A percentile compares a stretch with the other conserved stretches of the same genome.
These are phyloP conservation scores for Polyommatus iphigenia DNA, from an alignment of 2,888 invertebrate species.

Conservation along the genomic window DNA sequence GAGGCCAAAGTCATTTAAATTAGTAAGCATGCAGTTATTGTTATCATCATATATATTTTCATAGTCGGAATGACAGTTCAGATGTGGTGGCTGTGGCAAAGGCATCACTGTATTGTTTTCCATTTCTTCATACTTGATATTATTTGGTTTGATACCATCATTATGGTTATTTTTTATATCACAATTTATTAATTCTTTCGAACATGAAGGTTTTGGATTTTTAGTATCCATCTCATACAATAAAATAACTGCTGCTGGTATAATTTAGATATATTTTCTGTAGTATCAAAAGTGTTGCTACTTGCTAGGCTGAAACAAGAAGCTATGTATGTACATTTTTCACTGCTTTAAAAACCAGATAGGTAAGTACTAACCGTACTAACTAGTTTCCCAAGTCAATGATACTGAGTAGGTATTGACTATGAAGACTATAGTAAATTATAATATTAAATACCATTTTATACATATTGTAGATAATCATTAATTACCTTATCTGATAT, in stretches of 20 bases:
- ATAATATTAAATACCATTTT: no score
- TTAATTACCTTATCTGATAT: no score
- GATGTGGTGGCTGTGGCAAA: background rate
- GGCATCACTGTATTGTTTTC: background rate
- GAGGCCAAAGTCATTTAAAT: conserved; percentile 24
- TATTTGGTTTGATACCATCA: background rate
- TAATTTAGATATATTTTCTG: background rate
- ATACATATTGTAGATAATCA: no score
- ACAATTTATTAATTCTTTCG: conserved; percentile 2
- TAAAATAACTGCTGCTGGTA: background rate
- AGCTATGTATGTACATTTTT: background rate
- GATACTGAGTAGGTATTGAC: no score
- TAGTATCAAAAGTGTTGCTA: background rate
- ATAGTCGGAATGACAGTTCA: background rate
- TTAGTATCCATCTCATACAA: background rate
- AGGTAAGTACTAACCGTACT: no score
- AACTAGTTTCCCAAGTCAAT: no score
- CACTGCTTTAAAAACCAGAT: background rate
- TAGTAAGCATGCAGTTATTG: conserved; percentile 10
- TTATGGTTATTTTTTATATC: background rate
- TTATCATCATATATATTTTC: conserved; percentile 15
- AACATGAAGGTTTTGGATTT: conserved; percentile 15
- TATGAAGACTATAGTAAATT: no score
- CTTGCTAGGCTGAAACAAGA: background rate
- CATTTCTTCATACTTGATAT: background rate